A percentile compares a stretch with the other conserved stretches of the same genome.
Conservation (phyloP, 2,888 invertebrate species). For the Hyposoter dolosus region DNA sequence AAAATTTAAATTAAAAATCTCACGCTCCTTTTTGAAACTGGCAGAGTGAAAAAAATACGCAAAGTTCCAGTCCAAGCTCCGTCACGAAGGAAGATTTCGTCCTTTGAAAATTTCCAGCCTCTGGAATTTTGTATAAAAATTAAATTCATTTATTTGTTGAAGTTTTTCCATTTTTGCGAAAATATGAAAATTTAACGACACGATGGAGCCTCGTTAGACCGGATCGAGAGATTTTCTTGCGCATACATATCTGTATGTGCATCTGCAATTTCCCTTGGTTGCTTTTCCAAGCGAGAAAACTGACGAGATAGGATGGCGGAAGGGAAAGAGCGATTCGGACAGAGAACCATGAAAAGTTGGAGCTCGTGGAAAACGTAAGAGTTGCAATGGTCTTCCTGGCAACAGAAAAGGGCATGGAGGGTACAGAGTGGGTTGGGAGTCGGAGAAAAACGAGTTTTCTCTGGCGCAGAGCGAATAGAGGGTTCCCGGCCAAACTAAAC, state of each 20-base stretch:
- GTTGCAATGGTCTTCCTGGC: conserved; percentile 69
- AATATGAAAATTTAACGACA: background rate
- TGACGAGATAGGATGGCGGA: conserved; percentile 40
- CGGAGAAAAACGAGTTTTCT: conserved; percentile 45
- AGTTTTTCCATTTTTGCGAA: background rate
- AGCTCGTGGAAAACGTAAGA: conserved; percentile 81
- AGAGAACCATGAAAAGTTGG: conserved; percentile 82
- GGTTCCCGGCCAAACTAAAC: conserved; percentile 22
- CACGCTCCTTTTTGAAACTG: background rate
- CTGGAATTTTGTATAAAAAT: background rate
- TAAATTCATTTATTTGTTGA: background rate
- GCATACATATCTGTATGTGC: background rate
- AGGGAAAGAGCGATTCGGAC: conserved; percentile 75
- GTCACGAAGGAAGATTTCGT: background rate
- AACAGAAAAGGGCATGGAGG: conserved; percentile 44
- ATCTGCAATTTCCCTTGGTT: conserved; percentile 35
- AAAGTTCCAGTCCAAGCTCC: background rate
- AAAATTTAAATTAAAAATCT: background rate
- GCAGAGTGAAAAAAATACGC: background rate
- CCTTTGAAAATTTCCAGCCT: background rate
- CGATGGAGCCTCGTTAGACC: conserved; percentile 60
- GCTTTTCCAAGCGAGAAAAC: conserved; percentile 42
- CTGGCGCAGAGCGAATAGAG: conserved; percentile 58
- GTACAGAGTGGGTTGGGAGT: conserved; percentile 43
- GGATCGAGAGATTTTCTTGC: conserved; percentile 28